Evolutionary conservation across 2,888 invertebrate genomes (phyloP), one percentile per base, ranked within the genome.

Genomic region (Ennomos fuscantarius): DNA sequence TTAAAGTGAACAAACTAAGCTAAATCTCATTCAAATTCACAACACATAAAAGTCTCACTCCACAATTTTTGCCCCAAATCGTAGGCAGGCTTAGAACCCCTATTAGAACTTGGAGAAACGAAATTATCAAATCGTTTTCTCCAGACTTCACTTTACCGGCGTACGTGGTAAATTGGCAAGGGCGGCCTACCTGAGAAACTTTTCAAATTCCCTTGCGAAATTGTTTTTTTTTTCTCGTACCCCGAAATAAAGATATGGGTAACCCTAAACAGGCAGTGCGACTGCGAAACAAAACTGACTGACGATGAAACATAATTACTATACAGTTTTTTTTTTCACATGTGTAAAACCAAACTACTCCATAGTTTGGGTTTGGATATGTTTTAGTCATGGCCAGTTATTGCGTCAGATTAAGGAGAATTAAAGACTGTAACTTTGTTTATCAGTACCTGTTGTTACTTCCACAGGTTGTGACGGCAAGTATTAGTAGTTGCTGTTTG

Each of bases 121-220:
- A 70, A 62, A 72, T 73, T 71, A 66, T 65, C 46, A 66, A 74
- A 71, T 69, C 66, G 66, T 63, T 68, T 53, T 52, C 36, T 63
- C 52, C 54, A 69, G 68, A 62, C 58, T 63, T 55, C 59, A 51
- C 51, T 63, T 62, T 63, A 62, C 60, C 32, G 50, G 59, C 59
- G 70, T 69, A 68, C 72, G 70, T 70, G 72, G 66, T 50, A 70
- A 76, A 75, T 75, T 70, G 65, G 61, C 56, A 47, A 64, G 65
- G 63, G 60, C 63, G 50, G 61, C 58, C 62, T 62, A 64, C 69
- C 66, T 61, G 67, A 35, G 57, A 72, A 76, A 78, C 72, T 78
- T 79, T 73, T 47, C 55, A 58, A 76, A 76, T 75, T 72, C 60
- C 68, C 70, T 62, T 65, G 67, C 72, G 52, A 77, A 78, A 73